A percentile compares a stretch with the other conserved stretches of the same genome.
Conservation (phyloP, 2,113 vertebrate species). For the Chaetodon trifascialis region DNA sequence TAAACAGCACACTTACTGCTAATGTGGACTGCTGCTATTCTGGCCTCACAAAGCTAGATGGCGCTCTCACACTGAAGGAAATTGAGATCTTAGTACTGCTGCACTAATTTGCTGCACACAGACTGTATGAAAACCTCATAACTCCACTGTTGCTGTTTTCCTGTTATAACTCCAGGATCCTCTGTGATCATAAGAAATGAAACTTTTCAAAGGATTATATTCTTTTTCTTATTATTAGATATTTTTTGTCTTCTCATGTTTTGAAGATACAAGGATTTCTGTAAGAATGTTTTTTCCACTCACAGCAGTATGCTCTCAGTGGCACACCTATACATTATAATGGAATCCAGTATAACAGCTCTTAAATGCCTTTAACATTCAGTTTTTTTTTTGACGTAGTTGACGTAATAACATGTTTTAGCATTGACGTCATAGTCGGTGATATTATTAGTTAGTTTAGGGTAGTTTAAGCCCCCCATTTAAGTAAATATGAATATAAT, state of each 20-base stretch:
- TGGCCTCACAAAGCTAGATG: conserved; percentile 76
- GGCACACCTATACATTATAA: background rate
- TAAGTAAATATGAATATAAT: background rate
- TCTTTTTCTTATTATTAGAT: background rate
- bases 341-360: background rate
- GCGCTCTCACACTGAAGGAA: conserved; percentile 63
- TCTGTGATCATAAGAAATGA: background rate
- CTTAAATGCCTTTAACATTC: background rate
- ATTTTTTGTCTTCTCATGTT: background rate
- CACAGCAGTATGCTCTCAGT: background rate
- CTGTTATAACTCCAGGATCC: background rate
- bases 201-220: background rate
- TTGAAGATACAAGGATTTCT: background rate
- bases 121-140: background rate
- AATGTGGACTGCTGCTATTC: conserved; percentile 20
- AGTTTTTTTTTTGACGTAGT: background rate
- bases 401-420: background rate
- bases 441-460: too few species aligned
- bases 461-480: too few species aligned
- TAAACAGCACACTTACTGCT: background rate
- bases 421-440: background rate
- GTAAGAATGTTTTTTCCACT: background rate
- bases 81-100: background rate
- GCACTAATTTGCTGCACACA: background rate
- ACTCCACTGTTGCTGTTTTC: background rate